phyloP scores from a whole-genome alignment of 2,113 vertebrate species.

The Saccopteryx bilineata region DNA sequence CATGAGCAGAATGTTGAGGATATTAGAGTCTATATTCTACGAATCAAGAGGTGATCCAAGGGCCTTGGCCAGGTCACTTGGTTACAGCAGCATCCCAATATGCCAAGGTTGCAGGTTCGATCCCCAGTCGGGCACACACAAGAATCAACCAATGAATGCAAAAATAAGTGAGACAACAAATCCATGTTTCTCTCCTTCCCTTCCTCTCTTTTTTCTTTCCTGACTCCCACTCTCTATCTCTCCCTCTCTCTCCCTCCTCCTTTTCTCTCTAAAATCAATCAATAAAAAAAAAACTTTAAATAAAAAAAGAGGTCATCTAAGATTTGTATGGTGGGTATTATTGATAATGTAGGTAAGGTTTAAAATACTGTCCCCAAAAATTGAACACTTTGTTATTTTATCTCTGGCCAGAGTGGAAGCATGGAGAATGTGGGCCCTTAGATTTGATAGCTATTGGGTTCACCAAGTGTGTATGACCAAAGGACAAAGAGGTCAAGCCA shows the following conservation, averaged over 20 bases:
- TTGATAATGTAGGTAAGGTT: not conserved
- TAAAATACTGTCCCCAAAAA: not conserved
- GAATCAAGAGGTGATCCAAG: not conserved
- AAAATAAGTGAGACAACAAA: too few relatives aligned
- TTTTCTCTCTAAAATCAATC: too few relatives aligned
- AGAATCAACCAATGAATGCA: too few relatives aligned
- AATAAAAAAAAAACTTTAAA: too few relatives aligned
- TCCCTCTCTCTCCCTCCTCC: too few relatives aligned
- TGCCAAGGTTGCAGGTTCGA: too few relatives aligned
- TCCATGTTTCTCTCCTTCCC: too few relatives aligned
- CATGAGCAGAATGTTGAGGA: not conserved
- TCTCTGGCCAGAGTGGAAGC: not conserved
- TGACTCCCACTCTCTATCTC: too few relatives aligned
- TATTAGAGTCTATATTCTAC: not conserved
- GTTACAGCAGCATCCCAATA: too few relatives aligned
- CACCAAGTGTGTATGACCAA: not conserved
- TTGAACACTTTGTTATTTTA: constrained; percentile 8
- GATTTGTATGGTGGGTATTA: not conserved
- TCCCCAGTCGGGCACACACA: too few relatives aligned
- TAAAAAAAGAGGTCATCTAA: not conserved
- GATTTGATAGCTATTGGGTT: not conserved
- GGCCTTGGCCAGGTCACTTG: too few relatives aligned
- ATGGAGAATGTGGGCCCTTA: not conserved
- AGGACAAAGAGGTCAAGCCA: not conserved
- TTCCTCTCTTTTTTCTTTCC: too few relatives aligned